Evolutionary conservation across 2,113 vertebrate species (phyloP).

Genomic region (Uropsilus gracilis): DNA sequence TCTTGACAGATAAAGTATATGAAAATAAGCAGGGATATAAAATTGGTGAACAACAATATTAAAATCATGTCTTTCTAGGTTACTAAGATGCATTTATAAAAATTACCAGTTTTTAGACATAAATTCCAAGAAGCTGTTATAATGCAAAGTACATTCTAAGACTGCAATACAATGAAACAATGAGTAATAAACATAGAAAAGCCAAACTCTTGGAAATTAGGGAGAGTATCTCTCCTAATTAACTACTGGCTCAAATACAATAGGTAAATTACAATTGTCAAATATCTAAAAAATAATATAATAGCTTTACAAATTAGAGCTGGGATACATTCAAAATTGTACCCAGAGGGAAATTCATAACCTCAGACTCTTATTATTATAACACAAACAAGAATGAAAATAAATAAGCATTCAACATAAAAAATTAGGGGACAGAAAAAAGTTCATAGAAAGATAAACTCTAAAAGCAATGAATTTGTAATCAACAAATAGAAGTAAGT

Average conservation of each 20-base stretch:
- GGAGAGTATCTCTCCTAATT: not conserved
- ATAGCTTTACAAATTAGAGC: not conserved
- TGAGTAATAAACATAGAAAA: slow-evolving; percentile 46
- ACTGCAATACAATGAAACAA: slow-evolving; percentile 30
- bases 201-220: slow-evolving; percentile 2
- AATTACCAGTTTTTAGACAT: slow-evolving; percentile 54
- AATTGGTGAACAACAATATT: slow-evolving; percentile 37
- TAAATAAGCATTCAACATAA: slow-evolving; percentile 35
- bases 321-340: slow-evolving; percentile 25
- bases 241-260: slow-evolving; percentile 34
- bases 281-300: slow-evolving; percentile 43
- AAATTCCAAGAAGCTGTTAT: slow-evolving; percentile 45
- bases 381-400: not conserved
- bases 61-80: slow-evolving; percentile 48
- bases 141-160: slow-evolving; percentile 31
- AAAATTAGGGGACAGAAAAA: slow-evolving; percentile 10
- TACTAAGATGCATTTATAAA: slow-evolving; percentile 42
- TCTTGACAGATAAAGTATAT: not conserved
- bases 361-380: not conserved
- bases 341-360: not conserved
- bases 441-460: slow-evolving; percentile 8
- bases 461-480: not conserved
- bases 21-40: slow-evolving; percentile 56
- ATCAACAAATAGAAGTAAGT: slow-evolving; percentile 33
- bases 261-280: not conserved